These are phyloP conservation scores for Notothenia coriiceps DNA, from an alignment of 2,113 vertebrate genomes.

Conservation along the genomic window DNA sequence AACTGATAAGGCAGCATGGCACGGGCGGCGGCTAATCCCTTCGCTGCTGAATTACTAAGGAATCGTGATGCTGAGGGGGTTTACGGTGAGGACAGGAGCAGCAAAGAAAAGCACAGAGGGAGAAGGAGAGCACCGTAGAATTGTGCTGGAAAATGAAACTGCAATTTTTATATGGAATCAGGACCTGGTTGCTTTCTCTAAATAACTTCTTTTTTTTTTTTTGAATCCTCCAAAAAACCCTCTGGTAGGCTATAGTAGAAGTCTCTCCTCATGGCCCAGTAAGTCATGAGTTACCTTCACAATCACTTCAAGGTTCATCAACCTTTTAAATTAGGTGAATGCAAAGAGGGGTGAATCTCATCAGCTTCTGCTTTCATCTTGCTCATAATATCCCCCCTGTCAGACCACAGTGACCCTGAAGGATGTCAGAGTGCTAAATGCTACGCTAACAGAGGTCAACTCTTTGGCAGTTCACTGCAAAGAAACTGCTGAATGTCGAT, in stretches of 20 bases:
- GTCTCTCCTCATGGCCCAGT: slow-evolving; percentile 11
- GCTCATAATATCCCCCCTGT: slow-evolving; percentile 3
- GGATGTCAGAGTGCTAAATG: slow-evolving; percentile 41
- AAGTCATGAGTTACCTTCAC: slow-evolving; percentile 48
- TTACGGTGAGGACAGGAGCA: slow-evolving; percentile 62
- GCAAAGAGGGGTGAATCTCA: slow-evolving; percentile 46
- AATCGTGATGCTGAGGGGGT: slow-evolving; percentile 62
- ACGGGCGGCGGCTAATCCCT: slow-evolving; percentile 69
- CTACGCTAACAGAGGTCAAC: slow-evolving; percentile 48
- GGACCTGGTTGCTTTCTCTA: slow-evolving; percentile 3
- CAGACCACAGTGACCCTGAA: slow-evolving; percentile 37
- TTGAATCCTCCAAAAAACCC: background rate
- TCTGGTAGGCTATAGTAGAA: background rate
- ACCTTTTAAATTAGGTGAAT: slow-evolving; percentile 66
- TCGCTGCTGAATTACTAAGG: slow-evolving; percentile 61
- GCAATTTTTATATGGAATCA: background rate
- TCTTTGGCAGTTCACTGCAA: slow-evolving; percentile 24
- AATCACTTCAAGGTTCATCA: slow-evolving; percentile 24
- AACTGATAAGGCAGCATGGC: slow-evolving; percentile 72
- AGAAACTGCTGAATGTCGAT: slow-evolving; percentile 16
- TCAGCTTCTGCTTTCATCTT: slow-evolving; percentile 24
- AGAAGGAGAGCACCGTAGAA: background rate
- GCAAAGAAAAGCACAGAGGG: slow-evolving; percentile 19
- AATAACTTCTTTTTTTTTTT: slow-evolving; percentile 2
- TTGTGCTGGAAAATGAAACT: slow-evolving; percentile 17